Percentiles rank a stretch among this genome's conserved stretches.
Conservation (phyloP, 2,113 vertebrate genomes). For the Sphyrna mokarran region DNA sequence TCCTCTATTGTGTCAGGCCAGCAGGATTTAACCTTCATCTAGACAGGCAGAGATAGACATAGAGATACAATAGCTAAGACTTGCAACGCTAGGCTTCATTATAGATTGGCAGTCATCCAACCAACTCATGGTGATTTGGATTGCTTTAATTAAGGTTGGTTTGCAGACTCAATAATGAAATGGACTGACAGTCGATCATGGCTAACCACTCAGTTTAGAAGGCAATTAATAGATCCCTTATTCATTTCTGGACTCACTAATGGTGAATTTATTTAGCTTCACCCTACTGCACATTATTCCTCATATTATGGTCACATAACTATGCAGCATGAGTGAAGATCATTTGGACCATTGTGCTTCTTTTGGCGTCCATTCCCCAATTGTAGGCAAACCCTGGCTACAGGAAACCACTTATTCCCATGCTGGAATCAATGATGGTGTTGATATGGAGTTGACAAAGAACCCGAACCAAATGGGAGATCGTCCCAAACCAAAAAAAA, state of each 20-base stretch:
- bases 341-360: not conserved
- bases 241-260: not conserved
- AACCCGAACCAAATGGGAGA: not conserved
- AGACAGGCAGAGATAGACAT: not conserved
- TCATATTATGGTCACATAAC: not conserved
- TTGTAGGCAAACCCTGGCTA: not conserved
- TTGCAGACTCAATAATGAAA: conserved; percentile 1
- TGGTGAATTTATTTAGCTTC: not conserved
- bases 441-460: not conserved
- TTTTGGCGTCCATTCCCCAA: not conserved
- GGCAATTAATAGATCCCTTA: not conserved
- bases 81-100: not conserved
- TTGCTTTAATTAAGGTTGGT: not conserved
- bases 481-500: too few relatives aligned
- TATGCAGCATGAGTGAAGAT: not conserved
- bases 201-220: not conserved
- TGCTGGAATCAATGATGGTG: not conserved
- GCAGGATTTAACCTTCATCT: not conserved
- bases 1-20: not conserved
- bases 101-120: not conserved
- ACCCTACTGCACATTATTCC: not conserved
- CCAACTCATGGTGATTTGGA: not conserved
- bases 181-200: not conserved
- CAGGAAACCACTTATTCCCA: too few relatives aligned
- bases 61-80: not conserved